A percentile compares a stretch with the other conserved stretches of the same genome.
phyloP scores from a whole-genome alignment of 2,113 vertebrate genomes.

The Psophia crepitans region DNA sequence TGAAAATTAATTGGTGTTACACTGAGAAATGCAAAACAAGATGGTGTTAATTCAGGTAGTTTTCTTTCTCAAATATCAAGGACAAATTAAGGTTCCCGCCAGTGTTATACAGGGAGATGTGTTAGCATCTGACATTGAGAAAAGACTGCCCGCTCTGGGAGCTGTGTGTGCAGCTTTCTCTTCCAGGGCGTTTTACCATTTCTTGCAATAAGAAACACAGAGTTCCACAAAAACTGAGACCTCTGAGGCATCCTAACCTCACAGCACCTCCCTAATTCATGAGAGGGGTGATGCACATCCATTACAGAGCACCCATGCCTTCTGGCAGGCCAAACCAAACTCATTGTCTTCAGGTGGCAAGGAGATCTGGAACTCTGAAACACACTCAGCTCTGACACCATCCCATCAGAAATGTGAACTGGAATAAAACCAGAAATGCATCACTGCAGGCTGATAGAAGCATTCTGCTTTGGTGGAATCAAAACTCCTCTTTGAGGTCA shows the following conservation, averaged over 20 bases:
- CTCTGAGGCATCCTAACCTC: not conserved
- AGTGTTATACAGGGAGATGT: not conserved
- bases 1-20: slow-evolving; percentile 38
- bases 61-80: not conserved
- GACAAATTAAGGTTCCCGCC: not conserved
- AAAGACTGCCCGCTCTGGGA: not conserved
- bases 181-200: not conserved
- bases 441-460: no score
- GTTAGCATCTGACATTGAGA: not conserved
- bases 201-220: not conserved
- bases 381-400: not conserved
- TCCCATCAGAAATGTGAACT: rapidly evolving
- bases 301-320: not conserved
- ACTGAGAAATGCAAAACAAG: slow-evolving; percentile 10
- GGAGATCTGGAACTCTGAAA: not conserved
- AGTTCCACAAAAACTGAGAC: not conserved
- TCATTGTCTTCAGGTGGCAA: not conserved
- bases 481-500: not conserved
- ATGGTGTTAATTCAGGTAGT: not conserved
- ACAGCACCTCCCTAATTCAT: not conserved
- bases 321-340: not conserved
- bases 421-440: not conserved
- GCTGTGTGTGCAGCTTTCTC: not conserved
- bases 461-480: not conserved
- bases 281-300: not conserved